These are phyloP conservation scores for Sesia bembeciformis DNA, from an alignment of 2,888 invertebrate species.

Conservation along the genomic window DNA sequence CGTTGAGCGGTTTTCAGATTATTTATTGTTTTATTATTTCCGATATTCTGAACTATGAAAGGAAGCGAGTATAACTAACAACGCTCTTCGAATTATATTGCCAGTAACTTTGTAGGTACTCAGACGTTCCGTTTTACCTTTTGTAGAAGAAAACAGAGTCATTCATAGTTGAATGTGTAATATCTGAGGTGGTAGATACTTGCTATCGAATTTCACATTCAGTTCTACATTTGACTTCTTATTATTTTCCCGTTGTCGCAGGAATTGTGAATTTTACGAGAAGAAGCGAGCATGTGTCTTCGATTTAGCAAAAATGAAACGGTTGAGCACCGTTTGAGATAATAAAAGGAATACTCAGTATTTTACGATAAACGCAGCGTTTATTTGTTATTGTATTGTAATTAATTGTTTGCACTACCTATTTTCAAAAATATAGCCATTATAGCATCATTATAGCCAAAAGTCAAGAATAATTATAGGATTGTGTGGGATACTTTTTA, in stretches of 20 bases:
- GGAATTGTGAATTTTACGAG: constrained; percentile 23
- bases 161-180: constrained; percentile 29
- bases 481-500: no score
- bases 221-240: constrained; percentile 16
- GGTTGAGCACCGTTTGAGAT: not conserved
- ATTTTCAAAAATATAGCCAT: no score
- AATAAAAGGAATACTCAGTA: not conserved
- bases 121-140: constrained; percentile 14
- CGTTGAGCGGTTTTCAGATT: not conserved
- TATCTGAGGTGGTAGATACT: constrained; percentile 26
- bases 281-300: not conserved
- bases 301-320: not conserved
- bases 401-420: no score
- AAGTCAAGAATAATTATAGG: no score
- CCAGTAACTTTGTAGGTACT: not conserved
- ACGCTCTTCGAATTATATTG: not conserved
- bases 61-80: not conserved
- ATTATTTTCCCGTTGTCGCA: constrained; percentile 30
- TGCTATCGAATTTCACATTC: constrained; percentile 24
- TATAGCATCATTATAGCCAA: no score
- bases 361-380: no score
- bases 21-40: not conserved
- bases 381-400: not conserved
- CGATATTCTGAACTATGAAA: not conserved
- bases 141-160: constrained; percentile 28